These are phyloP conservation scores for Luffia ferchaultella DNA, from an alignment of 2,888 invertebrate species.

Conservation along the genomic window DNA sequence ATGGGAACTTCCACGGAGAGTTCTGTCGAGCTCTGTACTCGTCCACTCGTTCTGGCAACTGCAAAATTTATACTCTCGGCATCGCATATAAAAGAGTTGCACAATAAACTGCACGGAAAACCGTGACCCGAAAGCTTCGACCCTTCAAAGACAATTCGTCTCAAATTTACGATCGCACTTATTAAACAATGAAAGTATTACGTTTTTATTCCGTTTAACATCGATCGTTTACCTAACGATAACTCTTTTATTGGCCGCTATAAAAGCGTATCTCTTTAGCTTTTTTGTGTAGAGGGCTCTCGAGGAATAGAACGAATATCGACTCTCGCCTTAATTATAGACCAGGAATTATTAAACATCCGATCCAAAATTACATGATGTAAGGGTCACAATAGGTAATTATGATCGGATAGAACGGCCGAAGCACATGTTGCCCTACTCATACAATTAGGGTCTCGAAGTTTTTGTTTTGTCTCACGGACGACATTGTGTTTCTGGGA, in stretches of 20 bases:
- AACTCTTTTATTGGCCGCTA: conserved; percentile 31
- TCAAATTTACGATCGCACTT: conserved; percentile 45
- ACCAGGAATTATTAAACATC: conserved; percentile 11
- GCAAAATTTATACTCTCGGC: conserved; percentile 19
- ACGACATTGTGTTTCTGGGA: conserved; percentile 55
- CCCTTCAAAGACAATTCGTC: conserved; percentile 53
- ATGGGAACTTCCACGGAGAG: conserved; percentile 14
- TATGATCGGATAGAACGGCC: conserved; percentile 25
- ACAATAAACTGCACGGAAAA: conserved; percentile 32
- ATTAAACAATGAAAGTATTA: conserved; percentile 52
- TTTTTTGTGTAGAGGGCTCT: conserved; percentile 17
- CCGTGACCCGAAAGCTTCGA: conserved; percentile 25
- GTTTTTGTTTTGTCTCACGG: conserved; percentile 35
- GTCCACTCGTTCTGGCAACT: conserved; percentile 20
- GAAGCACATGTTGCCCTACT: conserved; percentile 28
- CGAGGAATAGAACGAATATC: conserved; percentile 18
- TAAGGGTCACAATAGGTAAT: conserved; percentile 25
- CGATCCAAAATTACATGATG: conserved; percentile 17
- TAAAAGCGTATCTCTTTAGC: conserved; percentile 21
- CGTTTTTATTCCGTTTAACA: conserved; percentile 44
- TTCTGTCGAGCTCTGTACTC: conserved; percentile 17
- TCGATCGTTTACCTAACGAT: conserved; percentile 47
- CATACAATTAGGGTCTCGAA: conserved; percentile 39
- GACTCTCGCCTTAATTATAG: conserved; percentile 25
- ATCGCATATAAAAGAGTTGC: conserved; percentile 22